Conservation (phyloP, 2,797 vertebrate species). For the Prionace glauca region DNA sequence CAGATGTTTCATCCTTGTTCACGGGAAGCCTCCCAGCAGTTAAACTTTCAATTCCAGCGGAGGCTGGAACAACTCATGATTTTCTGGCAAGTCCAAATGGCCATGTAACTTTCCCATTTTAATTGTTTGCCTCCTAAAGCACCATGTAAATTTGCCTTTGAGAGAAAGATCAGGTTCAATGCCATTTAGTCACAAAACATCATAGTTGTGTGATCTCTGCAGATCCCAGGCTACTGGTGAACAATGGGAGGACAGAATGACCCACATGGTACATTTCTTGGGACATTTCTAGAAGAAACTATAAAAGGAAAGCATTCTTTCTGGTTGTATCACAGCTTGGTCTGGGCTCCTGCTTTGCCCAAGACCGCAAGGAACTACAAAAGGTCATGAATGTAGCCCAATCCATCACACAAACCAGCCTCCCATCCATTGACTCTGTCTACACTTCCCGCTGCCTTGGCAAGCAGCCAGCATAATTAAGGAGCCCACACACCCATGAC, state of each 20-base stretch:
- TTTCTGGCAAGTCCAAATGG: background rate
- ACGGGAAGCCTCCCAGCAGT: background rate
- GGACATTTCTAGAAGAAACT: too few species aligned
- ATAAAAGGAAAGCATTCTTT: too few species aligned
- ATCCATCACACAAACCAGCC: too few species aligned
- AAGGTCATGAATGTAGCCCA: too few species aligned
- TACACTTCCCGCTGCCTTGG: too few species aligned
- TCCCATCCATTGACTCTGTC: too few species aligned
- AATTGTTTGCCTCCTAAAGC: background rate
- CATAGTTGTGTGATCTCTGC: background rate
- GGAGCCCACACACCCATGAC: too few species aligned
- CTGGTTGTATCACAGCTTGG: too few species aligned
- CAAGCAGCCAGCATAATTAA: too few species aligned
- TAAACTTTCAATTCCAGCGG: background rate
- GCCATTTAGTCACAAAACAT: background rate
- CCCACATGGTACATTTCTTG: background rate
- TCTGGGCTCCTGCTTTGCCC: too few species aligned
- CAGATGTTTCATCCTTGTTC: too few species aligned
- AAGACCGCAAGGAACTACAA: too few species aligned
- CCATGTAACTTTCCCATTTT: background rate
- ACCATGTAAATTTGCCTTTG: background rate
- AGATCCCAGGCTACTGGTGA: background rate
- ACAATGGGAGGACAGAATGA: background rate
- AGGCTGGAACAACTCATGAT: background rate
- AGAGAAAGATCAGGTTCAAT: background rate